Percentiles rank a stretch among this genome's conserved stretches.
These are phyloP conservation scores for Scolopax bukidnonensis DNA, from an alignment of 2,797 vertebrate species.

Conservation along the genomic window DNA sequence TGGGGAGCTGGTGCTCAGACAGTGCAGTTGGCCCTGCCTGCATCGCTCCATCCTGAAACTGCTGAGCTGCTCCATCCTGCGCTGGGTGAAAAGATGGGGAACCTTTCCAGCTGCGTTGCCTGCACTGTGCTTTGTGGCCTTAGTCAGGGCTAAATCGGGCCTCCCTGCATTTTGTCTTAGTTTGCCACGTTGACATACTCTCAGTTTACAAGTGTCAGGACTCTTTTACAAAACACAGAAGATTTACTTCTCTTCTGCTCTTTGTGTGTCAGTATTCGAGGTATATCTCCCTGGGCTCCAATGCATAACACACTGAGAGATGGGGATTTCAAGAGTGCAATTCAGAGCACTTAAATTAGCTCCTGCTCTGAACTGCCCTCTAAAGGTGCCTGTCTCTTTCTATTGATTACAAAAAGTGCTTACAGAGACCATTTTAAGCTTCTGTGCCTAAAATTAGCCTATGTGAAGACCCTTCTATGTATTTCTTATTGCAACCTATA, in stretches of 20 bases:
- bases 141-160: neutral
- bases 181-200: rapidly evolving
- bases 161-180: neutral
- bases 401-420: slow-evolving; percentile 18
- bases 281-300: neutral
- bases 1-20: rapidly evolving
- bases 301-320: neutral
- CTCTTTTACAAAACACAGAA: neutral
- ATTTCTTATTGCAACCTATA: neutral
- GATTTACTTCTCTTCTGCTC: neutral
- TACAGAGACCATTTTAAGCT: neutral
- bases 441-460: neutral
- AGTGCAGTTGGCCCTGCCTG: neutral
- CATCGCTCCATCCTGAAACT: neutral
- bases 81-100: neutral
- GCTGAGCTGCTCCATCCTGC: neutral
- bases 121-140: neutral
- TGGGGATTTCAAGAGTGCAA: neutral
- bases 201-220: neutral
- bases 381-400: neutral
- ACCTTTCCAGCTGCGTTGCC: neutral
- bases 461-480: neutral
- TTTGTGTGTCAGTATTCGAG: neutral
- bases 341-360: slow-evolving; percentile 22
- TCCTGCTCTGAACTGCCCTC: slow-evolving; percentile 21